Evolutionary conservation across 2,888 invertebrate species (phyloP), one percentile per base, ranked within the genome.

Genomic region (Danaus chrysippus): DNA sequence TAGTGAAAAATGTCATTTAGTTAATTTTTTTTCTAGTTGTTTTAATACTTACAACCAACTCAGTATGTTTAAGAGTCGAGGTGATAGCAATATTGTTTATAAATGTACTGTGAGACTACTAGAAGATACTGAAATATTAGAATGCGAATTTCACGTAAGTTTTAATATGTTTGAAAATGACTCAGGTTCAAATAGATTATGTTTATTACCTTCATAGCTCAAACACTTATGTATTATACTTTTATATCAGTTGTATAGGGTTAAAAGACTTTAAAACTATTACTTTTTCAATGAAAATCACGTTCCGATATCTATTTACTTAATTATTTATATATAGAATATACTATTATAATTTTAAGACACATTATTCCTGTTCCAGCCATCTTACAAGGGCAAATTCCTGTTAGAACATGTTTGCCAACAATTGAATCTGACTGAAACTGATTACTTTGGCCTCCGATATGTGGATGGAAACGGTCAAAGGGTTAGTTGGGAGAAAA

Each of bases 391-490:
- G 87, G 97, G 98, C 67, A 96, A 95, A 86, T 96, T 94, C 87
- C 92, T 98, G 73, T 91, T 98, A 81, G 97, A 98, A 81, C 95
- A 96, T 92, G 95, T 97, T 69, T 98, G 97, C 87, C 95, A 96
- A 79, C 96, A 97, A 83, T 92, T 98, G 74, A 96, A 97, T 88
- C 94, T 98, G 70, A 93, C 96, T 68, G 98, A 98, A 90, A 97
- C 96, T 77, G 98, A 98, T 88, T 98, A 98, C 86, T 97, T 98
- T 85, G 98, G 98, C 11, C 92, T 98, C 69, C 94, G 98, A 68
- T 98, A 96, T 93, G 97, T 97, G 70, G 98, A 98, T 86, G 92
- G 93, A 64, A 93, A 94, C 74, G 96, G 96, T 72, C 97, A 98
- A 87, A 93, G 98, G 92, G 98, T 98, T 91, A 93, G 93, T 79